Evolutionary conservation across 2,888 invertebrate genomes (phyloP), one percentile per base, ranked within the genome.

Genomic region (Athalia cordata): DNA sequence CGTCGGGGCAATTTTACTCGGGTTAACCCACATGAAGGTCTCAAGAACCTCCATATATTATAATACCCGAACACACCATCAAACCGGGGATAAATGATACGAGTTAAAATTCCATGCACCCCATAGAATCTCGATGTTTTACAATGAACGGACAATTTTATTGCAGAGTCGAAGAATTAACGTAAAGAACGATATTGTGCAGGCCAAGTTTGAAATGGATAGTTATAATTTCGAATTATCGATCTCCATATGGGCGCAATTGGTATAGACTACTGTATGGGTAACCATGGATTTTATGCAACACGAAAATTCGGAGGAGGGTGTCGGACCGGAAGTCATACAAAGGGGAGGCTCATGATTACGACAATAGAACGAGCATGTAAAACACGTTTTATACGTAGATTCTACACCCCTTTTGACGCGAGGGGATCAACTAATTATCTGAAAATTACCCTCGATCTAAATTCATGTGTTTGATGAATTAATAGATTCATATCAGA

Each of bases 241-340:
- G 75, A 75, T 75, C 62, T 75, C 13, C 15, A 62, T 62, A 75
- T 43, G 62, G 29, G 29, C 29, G 29, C 29, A 29, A 29, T 29
- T 0, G 29, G 29, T 29, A 29, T 29, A 29, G 29, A 29, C 29
- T 29, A 29, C 29, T 29, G 29, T 2, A 29, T 29, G 64, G 43
- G 62, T 75, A 62, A 62, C 72, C 75, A 75, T 75, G 75, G 75
- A 15, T 29, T 11, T 75, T 62, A 75, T 64, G 64, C 62, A 64
- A 50, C n/a, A 52, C 62, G 75, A 75, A 75, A 29, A 75, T 75
- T 75, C 49, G 50, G 75, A 43, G 75, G 47, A 75, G 55, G 75
- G 75, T 75, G 75, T 75, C 52, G 52, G 62, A 57, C 75, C 75
- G 64, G 62, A 64, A 50, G 64, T 64, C 15, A 43, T 61, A 62